Base-by-base conservation (phyloP, 1,140 invertebrate genomes). In the Lepidurus apus region DNA sequence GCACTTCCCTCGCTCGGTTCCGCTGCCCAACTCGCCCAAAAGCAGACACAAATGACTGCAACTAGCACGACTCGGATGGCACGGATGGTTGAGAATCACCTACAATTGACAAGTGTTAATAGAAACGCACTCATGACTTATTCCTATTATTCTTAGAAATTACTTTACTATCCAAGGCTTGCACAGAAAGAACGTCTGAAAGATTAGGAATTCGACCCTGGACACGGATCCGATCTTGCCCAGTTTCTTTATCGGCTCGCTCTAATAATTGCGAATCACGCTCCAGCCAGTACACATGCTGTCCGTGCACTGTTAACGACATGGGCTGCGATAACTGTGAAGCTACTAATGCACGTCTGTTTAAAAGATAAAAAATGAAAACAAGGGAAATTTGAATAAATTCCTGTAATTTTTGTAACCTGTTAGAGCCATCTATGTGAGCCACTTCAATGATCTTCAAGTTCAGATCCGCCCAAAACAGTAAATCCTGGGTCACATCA, bases 211-310 rank as follows among this genome's bases (percentile, higher is more conserved):
- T 84, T 78, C 84, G 82, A 73, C 82, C 81, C 10, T 85, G 85
- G n/a, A 90, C 81, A 5, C 83, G 82, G 47, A 86, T 84, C 53
- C 85, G 85, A 21, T 85, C 84, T 3, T 85, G 82, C 7, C 88
- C 88, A 13, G 87, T 88, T 26, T 84, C 86, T 82, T 92, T 92
- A 81, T 92, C 87, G 0, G 90, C 87, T 53, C 90, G 82, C 81
- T 90, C 91, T 1, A 93, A 85, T 2, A 85, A 84, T 65, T 89
- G 85, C 8, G 86, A 88, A 75, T 92, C 92, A 82, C 90, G 90
- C 83, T 96, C 93, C 76, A 91, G 89, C 91, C 94, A 94, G 85
- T 96, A 97, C 26, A 97, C 86, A 83, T 90, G 90, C 75, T 91
- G 88, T 73, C 88, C 89, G 74, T 91, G 85, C 7, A 92, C 89